Base-by-base conservation (phyloP, 1,140 invertebrate genomes). In the Homarus americanus region DNA sequence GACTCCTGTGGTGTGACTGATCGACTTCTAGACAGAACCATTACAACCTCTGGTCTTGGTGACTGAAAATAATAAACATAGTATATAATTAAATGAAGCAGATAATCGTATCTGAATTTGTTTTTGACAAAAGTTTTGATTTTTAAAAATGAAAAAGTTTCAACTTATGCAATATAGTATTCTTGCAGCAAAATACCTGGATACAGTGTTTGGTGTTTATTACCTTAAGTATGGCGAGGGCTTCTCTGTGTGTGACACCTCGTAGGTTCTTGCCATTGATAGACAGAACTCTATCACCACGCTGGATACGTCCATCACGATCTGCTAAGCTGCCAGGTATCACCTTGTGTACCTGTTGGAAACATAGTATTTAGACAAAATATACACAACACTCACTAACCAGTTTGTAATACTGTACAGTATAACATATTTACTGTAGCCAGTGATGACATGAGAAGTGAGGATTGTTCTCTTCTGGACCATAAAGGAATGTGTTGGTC, bases 241-340 rank as follows among this genome's bases (percentile, higher is more conserved):
- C 97, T 94, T 98, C 97, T 24, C 96, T 95, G 94, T 98, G 97
- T 40, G 97, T 97, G 32, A 98, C 94, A 80, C 97, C 97, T 86
- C 96, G 95, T 94, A 98, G 97, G 91, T 95, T 96, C 93, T 96
- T 96, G n/a, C 97, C 97, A 94, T 99, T 98, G 92, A 98, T 98
- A 58, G 97, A 98, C 58, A 98, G 94, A 17, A 99, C 96, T 93
- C 97, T 96, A 93, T 98, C 97, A 24, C 98, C 98, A 93, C 97
- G 96, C 94, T 97, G 96, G n/a, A 98, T 95, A 80, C 96, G 95
- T 3, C 97, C 97, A 94, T 98, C 97, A 93, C 96, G 96, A 93
- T 97, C 97, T 15, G 98, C 97, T 86, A 97, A 96, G 92, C 97
- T 97, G 92, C 97, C 97, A 79, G 96, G 95, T 91, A 98, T 95